A percentile compares a stretch with the other conserved stretches of the same genome.
Conservation (phyloP, 2,113 vertebrate genomes). For the Rhegmatorhina hoffmannsi region DNA sequence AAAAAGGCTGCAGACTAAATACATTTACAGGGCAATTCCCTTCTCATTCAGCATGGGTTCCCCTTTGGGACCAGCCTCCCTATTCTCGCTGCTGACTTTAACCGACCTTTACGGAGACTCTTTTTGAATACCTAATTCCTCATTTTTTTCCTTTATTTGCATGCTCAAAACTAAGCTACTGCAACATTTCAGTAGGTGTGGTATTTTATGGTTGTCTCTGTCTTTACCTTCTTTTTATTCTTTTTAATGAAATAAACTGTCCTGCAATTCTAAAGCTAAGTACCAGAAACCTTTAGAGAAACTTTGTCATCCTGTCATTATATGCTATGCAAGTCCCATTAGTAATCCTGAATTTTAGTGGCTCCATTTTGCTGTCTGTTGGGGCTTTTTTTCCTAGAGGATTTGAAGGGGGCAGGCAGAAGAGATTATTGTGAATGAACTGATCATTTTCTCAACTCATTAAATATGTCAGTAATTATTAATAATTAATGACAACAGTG, state of each 20-base stretch:
- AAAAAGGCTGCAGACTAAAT: background rate
- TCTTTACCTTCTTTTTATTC: background rate
- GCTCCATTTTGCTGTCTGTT: background rate
- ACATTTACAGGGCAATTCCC: background rate
- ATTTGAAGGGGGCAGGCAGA: background rate
- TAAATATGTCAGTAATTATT: constrained; percentile 47
- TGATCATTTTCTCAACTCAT: constrained; percentile 32
- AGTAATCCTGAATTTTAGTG: background rate
- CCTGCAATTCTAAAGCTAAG: background rate
- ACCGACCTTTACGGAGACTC: background rate
- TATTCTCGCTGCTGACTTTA: background rate
- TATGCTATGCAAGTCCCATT: background rate
- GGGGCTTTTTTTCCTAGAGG: background rate
- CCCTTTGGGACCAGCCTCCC: background rate
- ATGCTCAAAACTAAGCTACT: background rate
- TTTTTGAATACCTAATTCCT: background rate
- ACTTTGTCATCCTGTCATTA: background rate
- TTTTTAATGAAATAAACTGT: background rate
- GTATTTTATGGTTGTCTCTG: background rate
- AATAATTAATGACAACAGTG: constrained; percentile 46
- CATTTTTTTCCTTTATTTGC: background rate
- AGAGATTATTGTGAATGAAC: constrained; percentile 12
- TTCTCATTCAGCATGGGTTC: background rate
- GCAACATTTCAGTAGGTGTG: background rate
- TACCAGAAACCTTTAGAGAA: background rate